These are phyloP conservation scores for Mastomys coucha DNA, from an alignment of 2,113 vertebrate genomes.

Conservation along the genomic window DNA sequence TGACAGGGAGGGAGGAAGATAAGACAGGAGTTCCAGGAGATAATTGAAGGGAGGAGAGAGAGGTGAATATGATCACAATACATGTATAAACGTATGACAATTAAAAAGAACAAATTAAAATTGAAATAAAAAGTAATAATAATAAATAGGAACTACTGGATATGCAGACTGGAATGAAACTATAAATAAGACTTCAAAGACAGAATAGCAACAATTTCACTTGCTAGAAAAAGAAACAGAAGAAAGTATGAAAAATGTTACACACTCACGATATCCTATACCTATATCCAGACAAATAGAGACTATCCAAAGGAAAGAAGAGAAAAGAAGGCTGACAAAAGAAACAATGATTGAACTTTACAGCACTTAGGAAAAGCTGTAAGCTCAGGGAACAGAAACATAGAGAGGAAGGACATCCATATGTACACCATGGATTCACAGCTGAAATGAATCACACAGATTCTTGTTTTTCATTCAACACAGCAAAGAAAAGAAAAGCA, in stretches of 20 bases:
- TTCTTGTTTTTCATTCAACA: not conserved
- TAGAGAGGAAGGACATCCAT: accelerated
- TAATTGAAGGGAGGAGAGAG: not conserved
- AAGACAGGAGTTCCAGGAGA: not conserved
- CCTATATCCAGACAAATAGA: not conserved
- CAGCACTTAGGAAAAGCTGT: not conserved
- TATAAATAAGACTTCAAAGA: not conserved
- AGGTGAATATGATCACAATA: no score
- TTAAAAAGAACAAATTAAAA: not conserved
- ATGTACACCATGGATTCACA: not conserved
- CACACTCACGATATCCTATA: no score
- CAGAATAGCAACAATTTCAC: not conserved
- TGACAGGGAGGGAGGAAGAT: not conserved
- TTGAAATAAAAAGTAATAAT: not conserved
- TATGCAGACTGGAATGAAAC: not conserved
- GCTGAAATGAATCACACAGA: not conserved
- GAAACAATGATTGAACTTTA: not conserved
- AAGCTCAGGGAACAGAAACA: not conserved
- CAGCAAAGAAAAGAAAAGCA: not conserved
- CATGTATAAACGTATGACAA: not conserved
- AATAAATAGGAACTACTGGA: not conserved
- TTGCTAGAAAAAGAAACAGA: not conserved
- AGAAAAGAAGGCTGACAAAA: not conserved
- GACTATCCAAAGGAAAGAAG: not conserved
- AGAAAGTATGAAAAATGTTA: not conserved